phyloP scores from a whole-genome alignment of 2,113 vertebrate genomes.

The Embiotoca jacksoni region DNA sequence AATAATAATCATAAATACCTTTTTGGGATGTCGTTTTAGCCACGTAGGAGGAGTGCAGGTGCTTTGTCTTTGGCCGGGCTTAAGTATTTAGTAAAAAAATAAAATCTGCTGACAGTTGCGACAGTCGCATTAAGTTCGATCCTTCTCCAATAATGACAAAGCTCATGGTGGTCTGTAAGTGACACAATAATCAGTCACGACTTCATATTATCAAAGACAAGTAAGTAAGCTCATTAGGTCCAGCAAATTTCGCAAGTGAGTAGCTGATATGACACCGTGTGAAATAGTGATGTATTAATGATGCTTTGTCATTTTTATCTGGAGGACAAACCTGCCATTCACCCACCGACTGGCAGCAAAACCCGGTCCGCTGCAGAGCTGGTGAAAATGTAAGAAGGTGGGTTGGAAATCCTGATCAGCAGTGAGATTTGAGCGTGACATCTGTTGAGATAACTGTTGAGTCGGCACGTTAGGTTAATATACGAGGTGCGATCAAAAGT shows the following conservation, averaged over 20 bases:
- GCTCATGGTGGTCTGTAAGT: not conserved
- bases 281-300: constrained; percentile 4
- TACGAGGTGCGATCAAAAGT: no score
- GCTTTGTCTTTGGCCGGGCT: constrained; percentile 6
- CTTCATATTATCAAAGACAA: constrained; percentile 15
- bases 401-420: constrained; percentile 9
- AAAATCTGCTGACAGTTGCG: constrained; percentile 37
- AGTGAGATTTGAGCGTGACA: not conserved
- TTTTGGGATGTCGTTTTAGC: not conserved
- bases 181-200: constrained; percentile 32
- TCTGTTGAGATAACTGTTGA: no score
- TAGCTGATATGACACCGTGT: not conserved
- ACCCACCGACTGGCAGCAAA: no score
- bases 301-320: constrained; percentile 10
- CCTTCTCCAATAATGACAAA: constrained; percentile 38
- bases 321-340: not conserved
- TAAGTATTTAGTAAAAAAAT: constrained; percentile 22
- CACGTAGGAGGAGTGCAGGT: not conserved
- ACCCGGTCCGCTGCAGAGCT: no score
- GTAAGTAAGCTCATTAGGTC: constrained; percentile 20
- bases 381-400: not conserved
- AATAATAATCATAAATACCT: not conserved
- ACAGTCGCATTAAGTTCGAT: constrained; percentile 11
- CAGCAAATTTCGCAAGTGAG: not conserved
- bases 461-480: no score